Conservation (phyloP, 1,140 invertebrate species). For the Holotrichia oblita region DNA sequence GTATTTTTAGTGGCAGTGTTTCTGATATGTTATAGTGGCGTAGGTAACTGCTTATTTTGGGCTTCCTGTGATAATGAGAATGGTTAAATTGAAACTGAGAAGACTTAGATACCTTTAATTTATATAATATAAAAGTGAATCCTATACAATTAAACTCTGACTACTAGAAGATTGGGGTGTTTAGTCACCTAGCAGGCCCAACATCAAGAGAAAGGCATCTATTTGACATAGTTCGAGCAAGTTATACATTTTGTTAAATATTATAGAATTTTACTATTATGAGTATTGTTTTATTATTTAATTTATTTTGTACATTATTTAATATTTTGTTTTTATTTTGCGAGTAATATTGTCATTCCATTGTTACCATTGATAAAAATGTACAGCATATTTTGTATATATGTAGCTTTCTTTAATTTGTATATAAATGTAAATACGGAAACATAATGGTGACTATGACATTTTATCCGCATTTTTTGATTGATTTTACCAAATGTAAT, state of each 20-base stretch:
- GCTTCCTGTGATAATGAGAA: slow-evolving; percentile 78
- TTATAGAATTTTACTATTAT: slow-evolving; percentile 22
- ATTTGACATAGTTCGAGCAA: slow-evolving; percentile 19
- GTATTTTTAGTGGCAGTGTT: slow-evolving; percentile 93
- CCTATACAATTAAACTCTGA: slow-evolving; percentile 25
- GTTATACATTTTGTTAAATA: slow-evolving; percentile 30
- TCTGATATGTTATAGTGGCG: slow-evolving; percentile 94
- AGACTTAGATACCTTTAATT: background rate
- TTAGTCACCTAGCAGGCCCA: slow-evolving; percentile 7
- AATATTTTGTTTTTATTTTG: slow-evolving; percentile 21
- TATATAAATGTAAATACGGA: slow-evolving; percentile 29
- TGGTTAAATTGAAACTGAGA: slow-evolving; percentile 49
- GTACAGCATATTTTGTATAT: slow-evolving; percentile 38
- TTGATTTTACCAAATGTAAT: background rate
- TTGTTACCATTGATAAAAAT: slow-evolving; percentile 34
- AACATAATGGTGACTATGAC: slow-evolving; percentile 30
- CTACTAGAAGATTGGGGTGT: slow-evolving; percentile 28
- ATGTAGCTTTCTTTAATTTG: slow-evolving; percentile 25
- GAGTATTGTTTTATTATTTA: slow-evolving; percentile 36
- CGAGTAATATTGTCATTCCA: slow-evolving; percentile 35
- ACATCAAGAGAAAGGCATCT: background rate
- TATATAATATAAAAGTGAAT: slow-evolving; percentile 12
- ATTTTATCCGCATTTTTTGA: slow-evolving; percentile 1
- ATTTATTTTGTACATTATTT: slow-evolving; percentile 32
- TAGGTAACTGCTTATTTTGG: slow-evolving; percentile 95